phyloP scores from a whole-genome alignment of 2,888 invertebrate genomes.

The Aleiodes alternator region DNA sequence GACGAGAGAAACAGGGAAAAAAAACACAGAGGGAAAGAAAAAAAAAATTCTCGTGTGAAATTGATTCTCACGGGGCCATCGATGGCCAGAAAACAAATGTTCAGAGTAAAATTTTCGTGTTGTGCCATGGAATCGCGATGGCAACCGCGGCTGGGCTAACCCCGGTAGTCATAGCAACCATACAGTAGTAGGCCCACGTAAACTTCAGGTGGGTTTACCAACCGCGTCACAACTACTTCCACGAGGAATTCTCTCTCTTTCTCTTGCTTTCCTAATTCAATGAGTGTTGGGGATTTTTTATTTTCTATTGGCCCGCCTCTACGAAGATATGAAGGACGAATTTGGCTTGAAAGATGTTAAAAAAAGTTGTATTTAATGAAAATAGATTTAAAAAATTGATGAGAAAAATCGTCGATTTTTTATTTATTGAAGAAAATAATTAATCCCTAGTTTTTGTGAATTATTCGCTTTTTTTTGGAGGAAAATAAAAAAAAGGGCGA shows the following conservation, averaged over 20 bases:
- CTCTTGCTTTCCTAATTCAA: constrained; percentile 35
- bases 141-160: constrained; percentile 69
- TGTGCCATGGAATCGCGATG: constrained; percentile 73
- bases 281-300: neutral
- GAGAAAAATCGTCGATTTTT: too few species aligned
- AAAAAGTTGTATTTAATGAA: too few species aligned
- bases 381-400: too few species aligned
- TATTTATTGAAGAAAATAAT: neutral
- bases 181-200: constrained; percentile 31
- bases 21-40: neutral
- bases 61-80: constrained; percentile 61
- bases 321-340: neutral
- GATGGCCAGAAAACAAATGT: constrained; percentile 72
- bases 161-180: constrained; percentile 60
- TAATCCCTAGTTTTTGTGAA: neutral
- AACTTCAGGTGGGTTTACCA: constrained; percentile 67
- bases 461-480: neutral
- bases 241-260: neutral
- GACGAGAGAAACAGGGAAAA: neutral
- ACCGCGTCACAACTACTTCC: constrained; percentile 19
- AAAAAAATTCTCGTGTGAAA: constrained; percentile 41
- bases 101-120: constrained; percentile 72
- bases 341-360: too few species aligned
- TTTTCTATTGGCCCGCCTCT: neutral
- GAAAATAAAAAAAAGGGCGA: neutral